These are phyloP conservation scores for Heliconius ismenius DNA, from an alignment of 2,888 invertebrate species.

Conservation along the genomic window DNA sequence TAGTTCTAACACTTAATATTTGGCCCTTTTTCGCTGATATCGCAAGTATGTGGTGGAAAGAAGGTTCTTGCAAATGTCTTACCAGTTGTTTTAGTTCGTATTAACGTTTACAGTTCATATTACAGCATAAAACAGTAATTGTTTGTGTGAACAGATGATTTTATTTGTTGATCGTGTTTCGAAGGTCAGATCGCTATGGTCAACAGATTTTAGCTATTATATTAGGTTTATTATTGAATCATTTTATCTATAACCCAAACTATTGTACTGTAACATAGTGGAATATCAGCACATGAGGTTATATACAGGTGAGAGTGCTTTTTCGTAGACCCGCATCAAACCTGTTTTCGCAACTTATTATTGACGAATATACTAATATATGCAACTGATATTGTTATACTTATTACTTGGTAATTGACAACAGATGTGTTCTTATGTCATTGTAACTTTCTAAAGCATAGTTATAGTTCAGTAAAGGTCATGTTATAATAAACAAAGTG, in stretches of 20 bases:
- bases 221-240: conserved; percentile 44
- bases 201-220: conserved; percentile 52
- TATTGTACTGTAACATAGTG: conserved; percentile 43
- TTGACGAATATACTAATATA: conserved; percentile 9
- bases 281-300: conserved; percentile 57
- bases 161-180: conserved; percentile 56
- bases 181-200: conserved; percentile 60
- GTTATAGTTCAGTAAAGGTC: conserved; percentile 41
- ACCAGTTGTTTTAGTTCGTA: conserved; percentile 43
- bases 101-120: conserved; percentile 44
- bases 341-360: conserved; percentile 42
- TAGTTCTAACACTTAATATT: conserved; percentile 62
- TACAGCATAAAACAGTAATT: conserved; percentile 53
- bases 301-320: conserved; percentile 53
- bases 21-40: conserved; percentile 61
- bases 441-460: conserved; percentile 20
- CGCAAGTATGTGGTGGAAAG: conserved; percentile 58
- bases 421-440: conserved; percentile 22
- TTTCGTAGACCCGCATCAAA: conserved; percentile 47
- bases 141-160: conserved; percentile 69
- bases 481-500: conserved; percentile 39
- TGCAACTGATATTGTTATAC: background rate
- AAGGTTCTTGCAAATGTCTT: conserved; percentile 67
- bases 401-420: conserved; percentile 13
- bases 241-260: conserved; percentile 37